Percentiles rank a stretch among this genome's conserved stretches.
Conservation (phyloP, 1,140 invertebrate species). For the Lucilia sericata region DNA sequence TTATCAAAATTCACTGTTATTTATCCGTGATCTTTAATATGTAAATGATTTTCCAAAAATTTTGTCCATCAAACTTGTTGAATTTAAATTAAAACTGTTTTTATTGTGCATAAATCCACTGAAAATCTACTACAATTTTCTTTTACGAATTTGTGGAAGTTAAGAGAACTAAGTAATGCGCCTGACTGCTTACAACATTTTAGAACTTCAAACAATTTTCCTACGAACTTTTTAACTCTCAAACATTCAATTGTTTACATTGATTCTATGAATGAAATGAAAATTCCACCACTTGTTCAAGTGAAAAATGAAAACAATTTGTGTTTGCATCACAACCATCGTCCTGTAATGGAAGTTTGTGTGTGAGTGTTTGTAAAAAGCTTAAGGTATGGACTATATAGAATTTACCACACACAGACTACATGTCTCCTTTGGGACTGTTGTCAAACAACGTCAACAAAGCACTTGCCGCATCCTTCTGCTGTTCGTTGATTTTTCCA, state of each 20-base stretch:
- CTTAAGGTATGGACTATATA: neutral
- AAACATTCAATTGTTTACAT: conserved; percentile 37
- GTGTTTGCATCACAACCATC: neutral
- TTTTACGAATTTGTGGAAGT: neutral
- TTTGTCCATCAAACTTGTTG: neutral
- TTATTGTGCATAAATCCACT: neutral
- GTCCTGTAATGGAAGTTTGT: neutral
- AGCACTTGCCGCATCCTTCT: conserved; percentile 36
- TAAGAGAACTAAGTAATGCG: neutral
- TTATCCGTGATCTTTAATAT: too few relatives aligned
- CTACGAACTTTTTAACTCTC: neutral
- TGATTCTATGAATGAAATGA: conserved; percentile 35
- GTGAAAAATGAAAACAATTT: conserved; percentile 14
- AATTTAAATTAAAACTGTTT: neutral
- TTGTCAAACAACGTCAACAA: conserved; percentile 48
- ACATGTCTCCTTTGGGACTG: conserved; percentile 47
- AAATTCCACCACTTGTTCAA: conserved; percentile 41
- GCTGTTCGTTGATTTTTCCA: conserved; percentile 35
- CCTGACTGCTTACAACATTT: neutral
- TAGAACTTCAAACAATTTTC: neutral
- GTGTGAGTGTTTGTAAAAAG: neutral
- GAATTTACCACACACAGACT: conserved; percentile 31
- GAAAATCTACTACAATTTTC: conserved; percentile 23
- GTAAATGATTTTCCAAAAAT: neutral
- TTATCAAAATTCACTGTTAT: too few relatives aligned